Base-by-base conservation (phyloP, 2,888 invertebrate genomes). In the Eupithecia abbreviata region DNA sequence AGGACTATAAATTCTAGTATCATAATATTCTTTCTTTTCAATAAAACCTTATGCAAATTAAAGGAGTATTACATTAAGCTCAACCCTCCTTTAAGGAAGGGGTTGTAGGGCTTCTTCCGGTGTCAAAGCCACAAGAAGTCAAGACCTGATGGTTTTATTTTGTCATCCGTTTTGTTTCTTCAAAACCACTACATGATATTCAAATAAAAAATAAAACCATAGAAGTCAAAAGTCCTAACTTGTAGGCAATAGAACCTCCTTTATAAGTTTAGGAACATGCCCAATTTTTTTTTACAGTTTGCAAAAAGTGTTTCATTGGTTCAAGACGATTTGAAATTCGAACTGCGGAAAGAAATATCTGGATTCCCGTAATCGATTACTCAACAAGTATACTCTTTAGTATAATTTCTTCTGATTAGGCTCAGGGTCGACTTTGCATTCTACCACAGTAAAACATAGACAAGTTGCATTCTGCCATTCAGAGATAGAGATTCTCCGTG, bases 101-200 rank as follows among this genome's bases (percentile, higher is more conserved):
- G 51, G 71, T 77, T 2, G 4, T 72, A 76, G n/a, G 76, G 76
- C 69, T 78, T 78, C 74, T 76, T 78, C 78, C 78, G 73, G 76
- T 78, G 71, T 72, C 15, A 42, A 76, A 74, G 69, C 78, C 74
- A 42, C 78, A 78, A 78, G 75, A 73, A 75, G 73, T 68, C 72
- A 55, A 66, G 65, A 51, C 42, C 67, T 55, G 7, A 67, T 65
- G 67, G 73, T 71, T 71, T 71, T 68, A 18, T n/a, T 71, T 74
- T 71, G 78, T 70, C 74, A 70, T 74, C 67, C 66, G 69, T 66
- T 75, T 78, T 68, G 66, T 66, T 72, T 42, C 42, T 67, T 18
- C 55, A 42, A 15, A 43, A 67, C 41, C 55, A 18, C 18, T 58
- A 58, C n/a, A 9, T 58, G 18, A 30, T 12, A 12, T 62, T 18